A percentile compares a stretch with the other conserved stretches of the same genome.
These are phyloP conservation scores for Callosobruchus maculatus DNA, from an alignment of 2,888 invertebrate genomes.

Conservation along the genomic window DNA sequence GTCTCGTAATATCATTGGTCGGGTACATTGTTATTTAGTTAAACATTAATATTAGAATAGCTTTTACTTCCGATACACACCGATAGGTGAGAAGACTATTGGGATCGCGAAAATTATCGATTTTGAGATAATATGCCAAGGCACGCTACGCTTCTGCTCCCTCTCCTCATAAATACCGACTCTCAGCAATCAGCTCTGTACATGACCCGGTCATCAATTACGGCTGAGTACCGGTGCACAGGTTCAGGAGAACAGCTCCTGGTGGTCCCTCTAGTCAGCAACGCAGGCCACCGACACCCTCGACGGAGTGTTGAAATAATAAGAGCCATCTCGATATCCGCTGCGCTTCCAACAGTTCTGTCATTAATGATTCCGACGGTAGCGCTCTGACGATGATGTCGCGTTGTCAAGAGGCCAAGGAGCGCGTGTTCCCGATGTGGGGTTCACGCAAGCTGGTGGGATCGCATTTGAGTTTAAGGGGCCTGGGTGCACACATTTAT, in stretches of 20 bases:
- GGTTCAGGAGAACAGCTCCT: neutral
- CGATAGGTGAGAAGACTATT: no score
- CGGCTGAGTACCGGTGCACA: neutral
- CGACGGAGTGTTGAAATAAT: neutral
- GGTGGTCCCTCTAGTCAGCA: neutral
- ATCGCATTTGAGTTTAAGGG: no score
- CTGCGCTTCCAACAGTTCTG: neutral
- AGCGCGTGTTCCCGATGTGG: neutral
- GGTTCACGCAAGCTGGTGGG: neutral
- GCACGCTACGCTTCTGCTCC: neutral
- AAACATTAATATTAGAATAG: no score
- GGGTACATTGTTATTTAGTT: no score
- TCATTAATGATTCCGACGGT: neutral
- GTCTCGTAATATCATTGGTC: no score
- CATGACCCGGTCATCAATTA: neutral
- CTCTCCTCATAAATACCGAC: neutral
- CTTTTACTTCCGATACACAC: no score
- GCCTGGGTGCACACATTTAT: no score
- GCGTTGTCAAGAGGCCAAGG: neutral
- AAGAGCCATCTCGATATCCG: neutral
- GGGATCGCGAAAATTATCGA: no score
- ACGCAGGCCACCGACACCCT: neutral
- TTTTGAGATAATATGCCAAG: no score
- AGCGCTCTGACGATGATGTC: neutral
- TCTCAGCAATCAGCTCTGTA: neutral